Base-by-base conservation (phyloP, 1,140 invertebrate species). In the Zophobas morio region DNA sequence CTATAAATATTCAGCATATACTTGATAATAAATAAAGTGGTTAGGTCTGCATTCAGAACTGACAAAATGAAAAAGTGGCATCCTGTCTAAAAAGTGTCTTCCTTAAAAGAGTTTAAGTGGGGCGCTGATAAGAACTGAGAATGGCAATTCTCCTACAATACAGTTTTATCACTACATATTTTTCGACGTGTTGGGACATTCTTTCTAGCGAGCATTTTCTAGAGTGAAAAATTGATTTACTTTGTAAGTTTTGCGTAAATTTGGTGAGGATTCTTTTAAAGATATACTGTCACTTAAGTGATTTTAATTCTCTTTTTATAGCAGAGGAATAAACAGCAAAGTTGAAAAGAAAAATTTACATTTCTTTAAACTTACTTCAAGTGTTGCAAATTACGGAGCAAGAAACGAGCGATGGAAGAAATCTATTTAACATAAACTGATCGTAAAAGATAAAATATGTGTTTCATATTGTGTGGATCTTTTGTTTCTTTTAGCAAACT, bases 151-250 rank as follows among this genome's bases (percentile, higher is more conserved):
- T 73, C 47, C 39, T 73, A 73, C 71, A 73, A 73, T 73, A 73
- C 71, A 56, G 54, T 73, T 73, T 73, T 73, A 73, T 73, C 71
- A 73, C 54, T 53, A 56, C 49, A 73, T 73, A 73, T 73, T 73
- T 73, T 56, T 73, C n/a, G 71, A 73, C 71, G 71, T 73, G 71
- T 73, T 56, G 71, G 71, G 60, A 66, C 60, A 66, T 66, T 42
- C 60, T 66, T 66, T 42, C 60, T 66, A 40, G 60, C 1, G 60
- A 66, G 39, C 37, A 73, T 56, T 53, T 20, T 39, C 40, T 37
- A 73, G 33, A 56, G 39, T 73, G 71, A 73, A 73, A 73, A 73
- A 73, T 73, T 73, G 71, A 73, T 73, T 56, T 39, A 53, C 49
- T 73, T 56, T 73, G 37, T 66, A 66, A 66, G 37, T 66, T 20